Base-by-base conservation (phyloP, 2,888 invertebrate genomes). In the Torymus tubicola region DNA sequence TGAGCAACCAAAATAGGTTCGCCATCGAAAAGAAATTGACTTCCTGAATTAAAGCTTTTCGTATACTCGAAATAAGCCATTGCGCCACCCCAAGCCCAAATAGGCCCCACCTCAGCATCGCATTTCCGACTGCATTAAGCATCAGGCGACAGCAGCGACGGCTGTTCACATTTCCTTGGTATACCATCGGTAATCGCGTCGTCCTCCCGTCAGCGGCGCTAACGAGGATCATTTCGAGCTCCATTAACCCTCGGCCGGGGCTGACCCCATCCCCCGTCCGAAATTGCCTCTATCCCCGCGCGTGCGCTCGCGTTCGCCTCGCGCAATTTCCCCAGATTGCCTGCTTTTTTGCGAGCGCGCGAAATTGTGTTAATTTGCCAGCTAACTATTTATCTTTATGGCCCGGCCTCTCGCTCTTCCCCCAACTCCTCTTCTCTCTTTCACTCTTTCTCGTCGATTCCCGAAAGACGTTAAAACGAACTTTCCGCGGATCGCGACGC, bases 281-380 rank as follows among this genome's bases (percentile, higher is more conserved):
- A 82, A 82, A 82, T 82, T 82, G 58, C 70, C 68, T 67, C 74
- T 76, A 80, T 83, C 82, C 81, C 24, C 42, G 10, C 65, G 68
- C 67, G 18, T 13, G 52, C 13, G 68, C 67, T 16, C n/a, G 52
- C 13, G 10, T 31, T 18, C 21, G 42, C 63, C 61, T 16, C 65
- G 53, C 78, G 82, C 85, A 86, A 86, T 86, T 86, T 86, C 85
- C 84, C 84, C 81, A 83, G 85, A 85, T 86, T 85, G 85, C 81
- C 82, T 82, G 81, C 81, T 85, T 86, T 86, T 84, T 84, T 82
- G 79, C 83, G 73, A 83, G 84, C 83, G 84, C 83, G 82, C 86
- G 85, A 89, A 90, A 90, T 90, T 90, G 89, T 89, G 89, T 89
- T 89, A 90, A 90, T 90, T 89, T 89, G 86, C 87, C 85, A 87